phyloP scores from a whole-genome alignment of 23 tunicate species.

The Botrylloides violaceus region DNA sequence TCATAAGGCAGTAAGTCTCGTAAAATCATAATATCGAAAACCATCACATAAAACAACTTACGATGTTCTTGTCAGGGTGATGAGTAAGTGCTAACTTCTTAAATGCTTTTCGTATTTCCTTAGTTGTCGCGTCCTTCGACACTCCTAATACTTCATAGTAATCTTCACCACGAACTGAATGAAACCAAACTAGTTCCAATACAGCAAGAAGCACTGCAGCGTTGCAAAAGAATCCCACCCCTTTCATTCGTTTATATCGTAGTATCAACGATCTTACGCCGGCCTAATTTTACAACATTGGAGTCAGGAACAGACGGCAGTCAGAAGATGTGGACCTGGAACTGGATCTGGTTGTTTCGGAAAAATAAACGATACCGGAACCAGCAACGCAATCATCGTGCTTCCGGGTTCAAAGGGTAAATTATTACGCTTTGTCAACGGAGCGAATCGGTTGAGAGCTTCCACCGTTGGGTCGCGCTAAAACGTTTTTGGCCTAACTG shows the following conservation, averaged over 20 bases:
- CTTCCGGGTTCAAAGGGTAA: not conserved
- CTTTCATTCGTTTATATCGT: not conserved
- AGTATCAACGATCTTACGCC: too few species aligned
- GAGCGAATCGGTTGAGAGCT: too few species aligned
- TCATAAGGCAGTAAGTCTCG: too few species aligned
- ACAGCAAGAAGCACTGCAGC: not conserved
- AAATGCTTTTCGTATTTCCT: conserved; percentile 95
- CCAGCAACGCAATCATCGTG: not conserved
- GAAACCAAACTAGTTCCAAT: not conserved
- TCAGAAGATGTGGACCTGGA: too few species aligned
- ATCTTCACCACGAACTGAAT: conserved; percentile 34
- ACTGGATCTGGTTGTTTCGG: too few species aligned
- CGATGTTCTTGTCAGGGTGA: conserved; percentile 96
- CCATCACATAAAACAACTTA: conserved; percentile 39
- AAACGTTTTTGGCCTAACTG: too few species aligned
- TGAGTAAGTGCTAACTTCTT: conserved; percentile 78
- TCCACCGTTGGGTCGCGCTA: too few species aligned
- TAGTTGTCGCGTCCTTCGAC: conserved; percentile 73
- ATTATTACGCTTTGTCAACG: too few species aligned
- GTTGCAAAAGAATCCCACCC: not conserved
- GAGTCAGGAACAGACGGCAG: too few species aligned
- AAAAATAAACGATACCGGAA: too few species aligned
- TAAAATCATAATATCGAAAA: too few species aligned
- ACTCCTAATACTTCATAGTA: conserved; percentile 84
- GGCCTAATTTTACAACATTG: too few species aligned